Base-by-base conservation (phyloP, 2,888 invertebrate genomes). In the Phalera bucephala region DNA sequence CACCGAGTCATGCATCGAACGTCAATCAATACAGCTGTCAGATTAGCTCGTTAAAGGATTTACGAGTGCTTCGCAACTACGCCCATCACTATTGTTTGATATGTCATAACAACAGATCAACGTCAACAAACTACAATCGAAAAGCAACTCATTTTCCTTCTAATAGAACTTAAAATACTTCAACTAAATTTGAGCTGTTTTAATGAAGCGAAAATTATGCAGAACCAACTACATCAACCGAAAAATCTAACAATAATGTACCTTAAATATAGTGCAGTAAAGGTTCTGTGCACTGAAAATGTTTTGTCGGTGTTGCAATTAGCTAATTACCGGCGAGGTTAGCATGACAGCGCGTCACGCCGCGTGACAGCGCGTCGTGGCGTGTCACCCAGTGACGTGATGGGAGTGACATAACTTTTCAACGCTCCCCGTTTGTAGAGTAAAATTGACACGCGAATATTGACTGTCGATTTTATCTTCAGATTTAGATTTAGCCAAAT, bases 401-500 rank as follows among this genome's bases (percentile, higher is more conserved):
- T 68, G 55, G 54, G 59, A 58, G 62, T 68, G 78, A 75, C 72
- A 70, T 61, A 79, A 80, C 74, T 80, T 82, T 81, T 80, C 75
- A 72, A 73, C 76, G 72, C 67, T 64, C 70, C 66, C 73, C 63
- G 72, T 72, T 72, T 66, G 42, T 44, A 40, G 67, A 62, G 63
- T 46, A 50, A 44, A 57, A 55, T 53, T 29, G 29, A 19, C 29
- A 11, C n/a, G 29, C 19, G n/a, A 27, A 27, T 14, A 14, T 27
- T 27, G 27, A 9, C 14, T 27, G 8, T 27, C 14, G 5, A 27
- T 9, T 13, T 27, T 17, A 17, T 17, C 3, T 17, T 17, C n/a
- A n/a, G n/a, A n/a, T n/a, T n/a, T n/a, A n/a, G n/a, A n/a, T n/a
- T n/a, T n/a, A n/a, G n/a, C n/a, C n/a, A n/a, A n/a, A n/a, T n/a